Evolutionary conservation across 2,797 vertebrate species (phyloP).

Genomic region (Fringilla coelebs): DNA sequence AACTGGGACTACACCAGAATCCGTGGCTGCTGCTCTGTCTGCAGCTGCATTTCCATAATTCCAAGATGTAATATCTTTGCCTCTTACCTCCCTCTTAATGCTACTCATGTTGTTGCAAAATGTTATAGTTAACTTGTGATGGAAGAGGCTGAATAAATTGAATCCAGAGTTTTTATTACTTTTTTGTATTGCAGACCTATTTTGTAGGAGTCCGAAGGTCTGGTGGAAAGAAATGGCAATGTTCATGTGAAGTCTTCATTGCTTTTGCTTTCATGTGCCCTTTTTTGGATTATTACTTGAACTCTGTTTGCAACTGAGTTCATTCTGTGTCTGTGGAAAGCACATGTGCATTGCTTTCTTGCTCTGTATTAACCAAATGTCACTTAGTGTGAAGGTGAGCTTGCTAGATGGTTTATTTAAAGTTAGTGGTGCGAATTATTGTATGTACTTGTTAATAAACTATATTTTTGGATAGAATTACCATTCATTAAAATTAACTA

Average conservation of each 20-base stretch:
- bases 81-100: not conserved
- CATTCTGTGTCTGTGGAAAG: slow-evolving; percentile 19
- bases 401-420: slow-evolving; percentile 46
- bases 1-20: not conserved
- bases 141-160: slow-evolving; percentile 47
- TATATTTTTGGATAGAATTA: slow-evolving; percentile 35
- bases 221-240: slow-evolving; percentile 26
- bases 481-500: not conserved
- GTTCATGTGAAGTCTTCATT: slow-evolving; percentile 11
- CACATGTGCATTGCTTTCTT: slow-evolving; percentile 17
- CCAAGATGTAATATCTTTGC: not conserved
- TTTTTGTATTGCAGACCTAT: slow-evolving; percentile 41
- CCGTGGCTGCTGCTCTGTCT: not conserved
- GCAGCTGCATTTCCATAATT: not conserved
- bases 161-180: slow-evolving; percentile 50
- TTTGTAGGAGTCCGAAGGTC: slow-evolving; percentile 39
- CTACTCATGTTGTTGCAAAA: not conserved
- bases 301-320: slow-evolving; percentile 22
- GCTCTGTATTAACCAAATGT: slow-evolving; percentile 43
- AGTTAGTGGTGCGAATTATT: slow-evolving; percentile 13
- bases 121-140: not conserved
- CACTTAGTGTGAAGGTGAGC: slow-evolving; percentile 27
- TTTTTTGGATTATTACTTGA: not conserved
- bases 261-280: slow-evolving; percentile 37
- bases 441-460: slow-evolving; percentile 50